Base-by-base conservation (phyloP, 1,140 invertebrate species). In the Grapholita molesta region DNA sequence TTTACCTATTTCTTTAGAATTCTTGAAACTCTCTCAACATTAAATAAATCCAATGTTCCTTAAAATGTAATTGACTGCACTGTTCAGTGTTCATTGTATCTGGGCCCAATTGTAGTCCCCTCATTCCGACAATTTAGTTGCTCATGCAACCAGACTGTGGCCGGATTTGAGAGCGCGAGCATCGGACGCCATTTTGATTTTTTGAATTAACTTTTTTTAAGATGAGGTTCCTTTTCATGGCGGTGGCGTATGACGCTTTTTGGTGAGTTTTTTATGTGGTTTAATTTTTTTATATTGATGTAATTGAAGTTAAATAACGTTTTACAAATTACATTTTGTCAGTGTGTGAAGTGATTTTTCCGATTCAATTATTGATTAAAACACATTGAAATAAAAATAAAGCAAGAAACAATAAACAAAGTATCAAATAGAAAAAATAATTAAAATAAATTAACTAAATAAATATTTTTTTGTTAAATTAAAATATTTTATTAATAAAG, bases 31-130 rank as follows among this genome's bases (percentile, higher is more conserved):
- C 8, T n/a, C 42, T 61, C 28, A 0, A 61, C 4, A n/a, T n/a
- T 0, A 61, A 18, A 61, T 7, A 61, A 61, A 15, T 61, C 3
- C 2, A 28, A 4, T 30, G 7, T 4, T 30, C 55, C 55, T 61
- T 61, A 61, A 61, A 61, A 25, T 48, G 42, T 48, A 48, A 48
- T 48, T 48, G 38, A 21, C 64, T 48, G 33, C 65, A 38, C 55
- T 38, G 35, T 28, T 67, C 64, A 76, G 64, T 55, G 76, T 71
- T 78, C 76, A 82, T 78, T 79, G 74, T 70, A 75, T 82, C 75
- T 75, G 79, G 66, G 70, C 67, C 78, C 84, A 88, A 88, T 88
- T 88, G 82, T 82, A 53, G 53, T 73, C 83, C 78, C 82, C 76
- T 80, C 82, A 77, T 78, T 77, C 77, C 74, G 15, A 68, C 74